Percentiles rank a stretch among this genome's conserved stretches.
Evolutionary conservation across 2,888 invertebrate genomes (phyloP).

Genomic region (Neoitamus cyanurus): DNA sequence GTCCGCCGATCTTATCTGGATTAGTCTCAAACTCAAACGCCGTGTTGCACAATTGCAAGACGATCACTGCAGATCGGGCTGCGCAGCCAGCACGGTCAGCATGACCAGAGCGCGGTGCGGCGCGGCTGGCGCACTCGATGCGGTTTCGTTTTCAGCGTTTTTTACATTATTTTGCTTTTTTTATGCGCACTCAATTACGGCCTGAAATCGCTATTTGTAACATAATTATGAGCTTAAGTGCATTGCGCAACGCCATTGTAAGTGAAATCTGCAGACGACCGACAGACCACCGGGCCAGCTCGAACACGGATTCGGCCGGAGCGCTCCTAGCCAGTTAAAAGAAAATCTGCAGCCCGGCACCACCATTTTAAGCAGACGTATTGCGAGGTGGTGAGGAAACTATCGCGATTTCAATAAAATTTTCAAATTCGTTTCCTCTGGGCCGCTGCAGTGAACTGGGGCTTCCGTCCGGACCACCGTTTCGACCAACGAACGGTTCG

Average conservation of each 20-base stretch:
- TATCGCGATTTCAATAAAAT: neutral
- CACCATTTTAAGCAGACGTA: neutral
- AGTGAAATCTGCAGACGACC: conserved; percentile 28
- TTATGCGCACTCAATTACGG: conserved; percentile 32
- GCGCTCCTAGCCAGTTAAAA: neutral
- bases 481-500: neutral
- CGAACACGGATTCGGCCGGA: neutral
- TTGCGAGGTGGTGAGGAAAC: neutral
- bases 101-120: neutral
- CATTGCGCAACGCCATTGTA: conserved; percentile 38
- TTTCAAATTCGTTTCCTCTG: neutral
- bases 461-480: neutral
- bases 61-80: neutral
- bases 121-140: neutral
- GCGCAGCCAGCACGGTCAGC: neutral
- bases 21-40: too few relatives aligned
- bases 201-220: conserved; percentile 38
- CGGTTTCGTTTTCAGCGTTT: neutral
- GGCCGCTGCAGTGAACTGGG: neutral
- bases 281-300: neutral
- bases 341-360: neutral
- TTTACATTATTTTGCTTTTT: conserved; percentile 19
- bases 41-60: conserved; percentile 10
- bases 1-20: conserved; percentile 7
- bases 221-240: conserved; percentile 41